These are phyloP conservation scores for Sphaeramia orbicularis DNA, from an alignment of 2,797 vertebrate genomes.

Conservation along the genomic window DNA sequence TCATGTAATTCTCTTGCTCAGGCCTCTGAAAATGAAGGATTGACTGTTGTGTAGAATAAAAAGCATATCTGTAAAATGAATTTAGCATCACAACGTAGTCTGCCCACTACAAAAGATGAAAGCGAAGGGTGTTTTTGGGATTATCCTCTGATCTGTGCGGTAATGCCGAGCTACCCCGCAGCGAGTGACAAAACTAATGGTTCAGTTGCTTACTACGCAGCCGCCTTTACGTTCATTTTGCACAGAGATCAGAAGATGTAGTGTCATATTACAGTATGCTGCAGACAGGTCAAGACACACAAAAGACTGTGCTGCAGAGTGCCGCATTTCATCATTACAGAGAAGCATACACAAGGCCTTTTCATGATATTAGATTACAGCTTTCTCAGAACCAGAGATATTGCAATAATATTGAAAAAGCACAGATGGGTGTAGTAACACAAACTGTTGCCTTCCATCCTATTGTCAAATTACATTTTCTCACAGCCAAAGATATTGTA, in stretches of 20 bases:
- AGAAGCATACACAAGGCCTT: conserved; percentile 63
- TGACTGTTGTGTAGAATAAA: conserved; percentile 74
- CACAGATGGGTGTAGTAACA: conserved; percentile 61
- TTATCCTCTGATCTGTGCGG: conserved; percentile 44
- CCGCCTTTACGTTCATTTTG: conserved; percentile 63
- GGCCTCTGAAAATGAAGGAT: conserved; percentile 81
- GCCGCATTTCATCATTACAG: conserved; percentile 71
- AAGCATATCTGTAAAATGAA: conserved; percentile 74
- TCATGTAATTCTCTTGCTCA: conserved; percentile 82
- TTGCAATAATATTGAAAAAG: conserved; percentile 79
- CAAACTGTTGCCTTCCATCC: conserved; percentile 67
- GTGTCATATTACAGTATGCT: conserved; percentile 69
- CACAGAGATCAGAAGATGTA: conserved; percentile 63
- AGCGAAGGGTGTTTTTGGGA: conserved; percentile 28
- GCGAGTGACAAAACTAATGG: conserved; percentile 57
- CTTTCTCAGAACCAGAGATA: conserved; percentile 74
- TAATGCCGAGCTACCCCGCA: conserved; percentile 46
- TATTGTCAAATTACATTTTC: conserved; percentile 71
- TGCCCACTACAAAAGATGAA: conserved; percentile 21
- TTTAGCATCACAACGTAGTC: conserved; percentile 59
- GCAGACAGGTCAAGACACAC: conserved; percentile 73
- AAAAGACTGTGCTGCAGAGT: conserved; percentile 62
- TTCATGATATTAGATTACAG: conserved; percentile 79
- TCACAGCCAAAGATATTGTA: conserved; percentile 60
- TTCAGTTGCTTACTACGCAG: conserved; percentile 51